A percentile compares a stretch with the other conserved stretches of the same genome.
phyloP scores from a whole-genome alignment of 1,140 invertebrate species.

The Drosophila serrata region DNA sequence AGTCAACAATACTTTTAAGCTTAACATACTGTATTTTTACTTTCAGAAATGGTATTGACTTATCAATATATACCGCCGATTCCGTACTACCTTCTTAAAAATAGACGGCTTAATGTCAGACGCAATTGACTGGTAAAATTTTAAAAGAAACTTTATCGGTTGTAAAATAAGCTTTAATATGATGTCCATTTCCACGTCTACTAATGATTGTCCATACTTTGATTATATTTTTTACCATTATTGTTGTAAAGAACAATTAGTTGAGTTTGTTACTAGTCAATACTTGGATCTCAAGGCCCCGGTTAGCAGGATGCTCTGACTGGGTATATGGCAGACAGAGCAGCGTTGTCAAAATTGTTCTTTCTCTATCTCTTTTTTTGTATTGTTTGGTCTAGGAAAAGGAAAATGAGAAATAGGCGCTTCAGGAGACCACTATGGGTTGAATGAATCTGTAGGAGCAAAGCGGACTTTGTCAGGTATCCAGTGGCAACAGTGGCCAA shows the following conservation, averaged over 20 bases:
- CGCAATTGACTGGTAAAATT: too few species aligned
- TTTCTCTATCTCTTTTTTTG: not conserved
- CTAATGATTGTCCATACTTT: too few species aligned
- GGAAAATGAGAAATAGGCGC: slow-evolving; percentile 60
- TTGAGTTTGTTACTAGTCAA: not conserved
- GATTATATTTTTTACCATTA: too few species aligned
- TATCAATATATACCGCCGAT: not conserved
- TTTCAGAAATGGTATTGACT: not conserved
- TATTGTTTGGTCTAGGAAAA: slow-evolving; percentile 30
- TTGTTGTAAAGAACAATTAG: not conserved
- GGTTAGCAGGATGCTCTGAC: not conserved
- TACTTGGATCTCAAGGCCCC: not conserved
- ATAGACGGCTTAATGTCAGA: not conserved
- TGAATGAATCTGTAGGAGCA: not conserved
- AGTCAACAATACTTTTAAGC: not conserved
- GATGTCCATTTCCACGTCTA: not conserved
- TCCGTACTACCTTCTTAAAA: not conserved
- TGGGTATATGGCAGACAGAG: not conserved
- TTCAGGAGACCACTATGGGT: slow-evolving; percentile 20
- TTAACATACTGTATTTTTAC: not conserved
- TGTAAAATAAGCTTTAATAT: not conserved
- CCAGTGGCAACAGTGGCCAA: not conserved
- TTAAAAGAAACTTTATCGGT: too few species aligned
- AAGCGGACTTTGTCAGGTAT: not conserved
- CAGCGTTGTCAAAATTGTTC: not conserved